Base-by-base conservation (phyloP, 2,888 invertebrate species). In the Lasioglossum villosulum region DNA sequence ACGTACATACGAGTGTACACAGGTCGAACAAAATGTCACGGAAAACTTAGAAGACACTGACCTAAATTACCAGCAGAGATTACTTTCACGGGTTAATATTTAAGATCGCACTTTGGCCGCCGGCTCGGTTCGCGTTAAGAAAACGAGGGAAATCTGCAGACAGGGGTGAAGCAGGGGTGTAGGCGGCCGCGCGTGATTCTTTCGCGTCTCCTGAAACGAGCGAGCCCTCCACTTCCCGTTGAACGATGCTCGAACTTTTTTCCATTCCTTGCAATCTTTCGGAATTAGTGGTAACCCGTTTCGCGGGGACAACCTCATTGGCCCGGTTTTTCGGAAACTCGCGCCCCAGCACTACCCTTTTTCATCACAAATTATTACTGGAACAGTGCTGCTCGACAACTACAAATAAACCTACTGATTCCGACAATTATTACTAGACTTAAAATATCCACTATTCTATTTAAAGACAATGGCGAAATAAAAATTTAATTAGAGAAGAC, bases 61-160 rank as follows among this genome's bases (percentile, higher is more conserved):
- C 84, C 84, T 59, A 66, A 79, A 84, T 84, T 78, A 83, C 75
- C n/a, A 39, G n/a, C 70, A 83, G 45, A 79, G 78, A 84, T 84
- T 84, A 75, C 72, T 75, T 75, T 56, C 72, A 34, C 34, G 79
- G 39, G 39, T 79, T 83, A 79, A 84, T 84, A 84, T 83, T 78
- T 71, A 78, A 66, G 84, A 84, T 83, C 75, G 84, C 75, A 56
- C 59, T 83, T 84, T 66, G 71, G 48, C 30, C 39, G 75, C 48
- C n/a, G 59, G 48, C 71, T 27, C 30, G 68, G 34, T 68, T 27
- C 56, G 12, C 23, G 73, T 30, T 76, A 81, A 81, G 42, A 27
- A 70, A 73, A 77, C 68, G 45, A 74, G 74, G 23, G 48, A 34
- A 19, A 63, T 12, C 34, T 16, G 27, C 59, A 52, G 59, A 14